These are phyloP conservation scores for Orchesella cincta DNA, from an alignment of 1,140 invertebrate species.

Conservation along the genomic window DNA sequence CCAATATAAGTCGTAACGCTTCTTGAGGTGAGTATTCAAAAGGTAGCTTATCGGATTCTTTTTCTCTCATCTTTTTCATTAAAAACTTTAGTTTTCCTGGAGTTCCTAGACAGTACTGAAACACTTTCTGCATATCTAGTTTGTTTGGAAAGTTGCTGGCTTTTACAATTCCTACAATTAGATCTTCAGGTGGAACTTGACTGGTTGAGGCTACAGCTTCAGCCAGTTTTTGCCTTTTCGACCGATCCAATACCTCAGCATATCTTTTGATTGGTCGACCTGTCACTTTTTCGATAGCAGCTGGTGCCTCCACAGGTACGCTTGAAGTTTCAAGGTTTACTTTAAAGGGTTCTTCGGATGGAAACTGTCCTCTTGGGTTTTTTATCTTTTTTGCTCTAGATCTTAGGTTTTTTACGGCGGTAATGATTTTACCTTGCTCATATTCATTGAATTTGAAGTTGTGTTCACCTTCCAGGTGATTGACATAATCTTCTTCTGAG, in stretches of 20 bases:
- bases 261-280: too few relatives aligned
- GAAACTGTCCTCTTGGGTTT: too few relatives aligned
- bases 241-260: too few relatives aligned
- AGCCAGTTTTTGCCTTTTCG: neutral
- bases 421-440: neutral
- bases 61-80: too few relatives aligned
- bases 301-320: too few relatives aligned
- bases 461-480: neutral
- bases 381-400: too few relatives aligned
- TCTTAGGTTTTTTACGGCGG: neutral
- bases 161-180: neutral
- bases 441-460: neutral
- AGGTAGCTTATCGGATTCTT: neutral
- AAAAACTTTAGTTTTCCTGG: too few relatives aligned
- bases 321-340: too few relatives aligned
- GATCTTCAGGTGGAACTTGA: neutral
- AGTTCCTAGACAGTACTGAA: neutral
- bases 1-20: neutral
- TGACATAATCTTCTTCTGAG: neutral
- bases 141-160: neutral
- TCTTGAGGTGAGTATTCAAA: neutral
- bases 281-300: too few relatives aligned
- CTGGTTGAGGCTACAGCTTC: neutral
- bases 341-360: too few relatives aligned
- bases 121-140: neutral